Base-by-base conservation (phyloP, 2,888 invertebrate genomes). In the Lycocerus yunnanus region DNA sequence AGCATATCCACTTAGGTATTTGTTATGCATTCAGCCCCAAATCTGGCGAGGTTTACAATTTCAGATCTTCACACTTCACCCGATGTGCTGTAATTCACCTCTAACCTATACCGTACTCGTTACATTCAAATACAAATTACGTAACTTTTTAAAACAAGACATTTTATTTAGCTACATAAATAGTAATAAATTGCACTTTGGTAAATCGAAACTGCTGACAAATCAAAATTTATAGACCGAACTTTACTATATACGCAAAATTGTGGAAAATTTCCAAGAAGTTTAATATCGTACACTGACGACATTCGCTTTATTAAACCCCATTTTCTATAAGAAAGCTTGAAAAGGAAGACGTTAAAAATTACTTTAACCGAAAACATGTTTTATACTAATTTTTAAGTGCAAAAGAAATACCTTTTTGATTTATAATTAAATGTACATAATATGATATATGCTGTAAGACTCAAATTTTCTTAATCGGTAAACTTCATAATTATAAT, bases 21-120 rank as follows among this genome's bases (percentile, higher is more conserved):
- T 86, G 86, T 86, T 86, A 86, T 86, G 85, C 85, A 86, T 85
- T 86, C 85, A 85, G 84, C 81, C 83, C 83, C 81, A 81, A 82
- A 82, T 81, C 83, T 83, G 82, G 80, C 81, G 82, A 82, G 83
- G 84, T 83, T 80, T 83, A 82, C 82, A 83, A 83, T 83, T 81
- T 81, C 79, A 79, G 78, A 77, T 79, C 77, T 78, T 76, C 61
- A 63, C 61, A 66, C 66, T 66, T 63, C 61, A 63, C 18, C 18
- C 61, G 14, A 63, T 63, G 61, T 63, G 61, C n/a, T 18, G 61
- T 63, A 63, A 63, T 63, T 63, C 61, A 63, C 61, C 61, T 63
- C 18, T n/a, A 63, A 63, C 61, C 61, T n/a, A 14, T 11, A 18
- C 20, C 18, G 2, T 20, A 18, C 20, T 13, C 61, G n/a, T 63